phyloP scores from a whole-genome alignment of 64 coral and sea anemone genomes.

The Acropora tenuis region DNA sequence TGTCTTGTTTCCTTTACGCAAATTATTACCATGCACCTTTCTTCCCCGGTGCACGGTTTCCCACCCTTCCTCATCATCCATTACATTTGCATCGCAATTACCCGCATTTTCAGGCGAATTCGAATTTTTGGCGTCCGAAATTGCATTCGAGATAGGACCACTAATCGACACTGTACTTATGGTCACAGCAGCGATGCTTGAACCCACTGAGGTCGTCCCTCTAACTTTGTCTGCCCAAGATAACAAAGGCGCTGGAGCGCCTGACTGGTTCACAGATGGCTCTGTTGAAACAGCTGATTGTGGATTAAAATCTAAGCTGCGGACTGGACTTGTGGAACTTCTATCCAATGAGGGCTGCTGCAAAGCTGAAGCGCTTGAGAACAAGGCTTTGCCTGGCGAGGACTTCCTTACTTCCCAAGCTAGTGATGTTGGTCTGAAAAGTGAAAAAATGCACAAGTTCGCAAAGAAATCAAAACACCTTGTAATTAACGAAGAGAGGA shows the following conservation, averaged over 20 bases:
- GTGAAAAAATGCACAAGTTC: not conserved
- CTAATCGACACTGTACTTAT: slow-evolving; percentile 22
- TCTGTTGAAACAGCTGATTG: not conserved
- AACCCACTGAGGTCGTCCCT: slow-evolving; percentile 4
- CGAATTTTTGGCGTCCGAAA: not conserved
- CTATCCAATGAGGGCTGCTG: slow-evolving; percentile 45
- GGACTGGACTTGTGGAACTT: slow-evolving; percentile 25
- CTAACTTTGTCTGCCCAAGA: slow-evolving; percentile 73
- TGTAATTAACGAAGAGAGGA: too few relatives aligned
- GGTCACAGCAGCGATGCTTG: not conserved
- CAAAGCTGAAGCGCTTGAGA: slow-evolving; percentile 65
- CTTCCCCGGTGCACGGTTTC: slow-evolving; percentile 90
- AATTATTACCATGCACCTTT: slow-evolving; percentile 58
- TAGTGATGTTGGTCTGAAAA: slow-evolving; percentile 84
- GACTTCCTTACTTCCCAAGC: slow-evolving; percentile 96
- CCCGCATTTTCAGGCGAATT: not conserved
- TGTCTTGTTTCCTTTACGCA: slow-evolving; percentile 3
- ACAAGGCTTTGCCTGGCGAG: slow-evolving; percentile 84
- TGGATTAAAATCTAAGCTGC: slow-evolving; percentile 35
- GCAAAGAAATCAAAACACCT: not conserved
- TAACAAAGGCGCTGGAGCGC: not conserved
- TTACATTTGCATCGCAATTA: slow-evolving; percentile 18
- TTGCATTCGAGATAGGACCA: not conserved
- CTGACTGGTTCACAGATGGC: not conserved
- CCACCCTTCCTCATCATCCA: slow-evolving; percentile 85